Evolutionary conservation across 2,113 vertebrate genomes (phyloP), one percentile per base, ranked within the genome.

Genomic region (Galbula dea): DNA sequence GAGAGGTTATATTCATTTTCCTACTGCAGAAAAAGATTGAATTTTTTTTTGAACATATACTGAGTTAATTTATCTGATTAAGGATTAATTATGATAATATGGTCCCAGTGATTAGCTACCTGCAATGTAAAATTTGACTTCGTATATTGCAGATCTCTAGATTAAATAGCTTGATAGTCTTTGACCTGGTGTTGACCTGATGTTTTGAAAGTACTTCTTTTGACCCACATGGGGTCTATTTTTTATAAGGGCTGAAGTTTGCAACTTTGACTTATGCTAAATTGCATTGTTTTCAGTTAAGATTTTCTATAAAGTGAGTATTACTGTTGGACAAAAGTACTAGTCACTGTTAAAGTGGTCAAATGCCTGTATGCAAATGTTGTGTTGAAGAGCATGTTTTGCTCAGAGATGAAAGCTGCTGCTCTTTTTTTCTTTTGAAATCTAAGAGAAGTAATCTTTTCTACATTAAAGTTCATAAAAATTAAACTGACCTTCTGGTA

Each of bases 61-160:
- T 24, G 34, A 94, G 63, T 83, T 91, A 93, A 94, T 89, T 85
- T 86, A 91, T 87, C 43, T 94, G 88, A 77, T 93, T 94, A 88
- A 88, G 79, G 67, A 89, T 94, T 94, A 96, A 92, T 92, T 95
- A 66, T 81, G 61, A 49, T 88, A 83, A 89, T 74, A 77, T 1
- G 1, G 67, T 93, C 89, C 78, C 77, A 89, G 23, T 74, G 84
- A 85, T 87, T 94, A 90, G 67, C 63, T 93, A 67, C 43, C 48
- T 79, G 89, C 73, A 67, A 43, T 80, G 59, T 74, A 80, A 81
- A 88, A 88, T 77, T 89, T 69, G 11, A 54, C 71, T 88, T 83
- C 2, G 2, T 88, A 7, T 67, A 45, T 67, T 71, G 63, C 67
- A 91, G 43, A 41, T 36, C 67, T 92, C 27, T 39, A 58, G 75